phyloP scores from a whole-genome alignment of 1,140 invertebrate genomes.

The Sitophilus oryzae region DNA sequence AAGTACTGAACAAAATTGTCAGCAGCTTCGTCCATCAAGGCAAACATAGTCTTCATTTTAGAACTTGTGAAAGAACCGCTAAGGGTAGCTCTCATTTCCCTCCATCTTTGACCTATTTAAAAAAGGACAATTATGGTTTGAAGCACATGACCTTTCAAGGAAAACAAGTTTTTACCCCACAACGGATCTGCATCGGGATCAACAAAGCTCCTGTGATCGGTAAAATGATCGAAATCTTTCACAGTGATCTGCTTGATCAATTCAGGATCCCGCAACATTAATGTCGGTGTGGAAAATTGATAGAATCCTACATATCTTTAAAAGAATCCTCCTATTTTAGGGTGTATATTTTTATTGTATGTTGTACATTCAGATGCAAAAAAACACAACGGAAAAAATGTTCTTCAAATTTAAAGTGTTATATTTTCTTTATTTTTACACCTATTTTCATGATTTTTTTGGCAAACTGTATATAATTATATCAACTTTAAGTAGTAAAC shows the following conservation, averaged over 20 bases:
- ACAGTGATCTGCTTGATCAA: slow-evolving; percentile 38
- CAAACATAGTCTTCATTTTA: slow-evolving; percentile 42
- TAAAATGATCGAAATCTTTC: slow-evolving; percentile 46
- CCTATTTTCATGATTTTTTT: too few species aligned
- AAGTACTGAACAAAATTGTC: slow-evolving; percentile 35
- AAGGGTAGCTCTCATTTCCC: slow-evolving; percentile 38
- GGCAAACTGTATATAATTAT: too few species aligned
- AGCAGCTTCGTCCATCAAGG: slow-evolving; percentile 31
- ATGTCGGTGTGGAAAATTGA: slow-evolving; percentile 47
- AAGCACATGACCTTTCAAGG: slow-evolving; percentile 28
- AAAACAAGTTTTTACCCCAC: slow-evolving; percentile 46
- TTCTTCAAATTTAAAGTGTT: background rate
- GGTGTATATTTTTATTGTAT: background rate
- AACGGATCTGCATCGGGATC: slow-evolving; percentile 47
- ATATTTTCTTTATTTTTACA: too few species aligned
- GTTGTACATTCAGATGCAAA: background rate
- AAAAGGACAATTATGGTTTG: slow-evolving; percentile 28
- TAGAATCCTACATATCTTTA: slow-evolving; percentile 47
- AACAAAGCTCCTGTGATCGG: slow-evolving; percentile 35
- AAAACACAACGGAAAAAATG: background rate
- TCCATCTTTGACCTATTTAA: slow-evolving; percentile 42
- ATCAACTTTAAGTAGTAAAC: too few species aligned
- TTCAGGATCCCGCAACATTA: slow-evolving; percentile 55
- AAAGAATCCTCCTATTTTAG: background rate
- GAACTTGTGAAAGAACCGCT: slow-evolving; percentile 42